phyloP scores from a whole-genome alignment of 2,113 vertebrate genomes.

The Paradoxurus hermaphroditus region DNA sequence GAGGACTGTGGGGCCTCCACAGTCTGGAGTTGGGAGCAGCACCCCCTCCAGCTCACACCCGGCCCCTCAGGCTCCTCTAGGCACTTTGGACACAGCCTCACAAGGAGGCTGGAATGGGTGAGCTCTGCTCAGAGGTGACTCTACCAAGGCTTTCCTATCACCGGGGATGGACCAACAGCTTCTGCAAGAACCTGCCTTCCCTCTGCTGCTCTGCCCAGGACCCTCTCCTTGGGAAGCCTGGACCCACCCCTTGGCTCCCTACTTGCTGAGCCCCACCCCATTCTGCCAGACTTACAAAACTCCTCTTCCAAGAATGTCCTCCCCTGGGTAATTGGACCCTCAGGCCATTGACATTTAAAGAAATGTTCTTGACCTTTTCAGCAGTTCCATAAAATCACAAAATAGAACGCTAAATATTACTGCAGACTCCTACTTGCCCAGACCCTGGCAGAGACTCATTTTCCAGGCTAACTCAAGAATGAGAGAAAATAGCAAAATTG shows the following conservation, averaged over 20 bases:
- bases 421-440: constrained; percentile 57
- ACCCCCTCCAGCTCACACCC: not conserved
- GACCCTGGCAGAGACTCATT: constrained; percentile 55
- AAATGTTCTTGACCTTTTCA: constrained; percentile 78
- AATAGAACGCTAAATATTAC: constrained; percentile 78
- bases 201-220: not conserved
- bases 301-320: constrained; percentile 66
- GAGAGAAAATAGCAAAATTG: constrained; percentile 62
- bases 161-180: not conserved
- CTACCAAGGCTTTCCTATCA: not conserved
- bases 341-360: constrained; percentile 76
- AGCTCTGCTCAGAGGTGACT: not conserved
- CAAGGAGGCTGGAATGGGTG: not conserved
- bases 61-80: not conserved
- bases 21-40: not conserved
- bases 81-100: not conserved
- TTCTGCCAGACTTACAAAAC: constrained; percentile 50
- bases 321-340: constrained; percentile 76
- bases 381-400: constrained; percentile 76
- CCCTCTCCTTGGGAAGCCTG: not conserved
- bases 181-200: not conserved
- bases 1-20: not conserved
- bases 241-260: not conserved
- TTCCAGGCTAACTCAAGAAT: constrained; percentile 55
- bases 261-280: not conserved